Evolutionary conservation across 2,797 vertebrate species (phyloP), one percentile per base, ranked within the genome.

Genomic region (Myotis daubentonii): DNA sequence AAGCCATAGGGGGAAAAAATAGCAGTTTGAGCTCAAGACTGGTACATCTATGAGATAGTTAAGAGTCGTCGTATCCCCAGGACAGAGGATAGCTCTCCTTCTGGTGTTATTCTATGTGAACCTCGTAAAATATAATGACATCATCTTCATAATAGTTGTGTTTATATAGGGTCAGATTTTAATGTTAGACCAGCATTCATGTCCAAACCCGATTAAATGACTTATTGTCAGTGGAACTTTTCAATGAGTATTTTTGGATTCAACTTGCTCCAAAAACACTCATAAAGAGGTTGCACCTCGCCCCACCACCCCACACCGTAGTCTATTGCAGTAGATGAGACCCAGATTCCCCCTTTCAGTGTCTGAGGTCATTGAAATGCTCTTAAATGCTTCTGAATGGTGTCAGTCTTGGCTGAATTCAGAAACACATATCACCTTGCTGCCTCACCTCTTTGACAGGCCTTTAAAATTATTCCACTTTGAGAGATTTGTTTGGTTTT

Each of bases 381-480:
- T 85, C 17, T 78, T 71, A 49, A 89, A 17, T 70, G 68, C 25
- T 25, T 81, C 49, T 36, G 28, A 79, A 72, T 38, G 55, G 41
- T 41, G 41, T 25, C 55, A 36, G n/a, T 55, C 82, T 82, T 25
- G 38, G 25, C 11, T 86, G 53, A 79, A 62, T 80, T 60, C 62
- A 83, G 75, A 93, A 93, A 89, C 55, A 53, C 44, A 41, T 38
- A 38, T 41, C 23, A 68, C 53, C 65, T 76, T 36, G 87, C 25
- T 71, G n/a, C 25, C 44, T 84, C 36, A 19, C 33, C 92, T 83
- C 53, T 91, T 78, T 92, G 68, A 92, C 66, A 96, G 72, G 82
- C 17, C 60, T 93, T 91, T 94, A 94, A 91, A 93, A 93, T 94
- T 76, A 96, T 89, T 90, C 90, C 60, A 51, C 57, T 68, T 91